These are phyloP conservation scores for Hydrozoanthus tunicans DNA, from an alignment of 64 coral and sea anemone genomes.

Conservation along the genomic window DNA sequence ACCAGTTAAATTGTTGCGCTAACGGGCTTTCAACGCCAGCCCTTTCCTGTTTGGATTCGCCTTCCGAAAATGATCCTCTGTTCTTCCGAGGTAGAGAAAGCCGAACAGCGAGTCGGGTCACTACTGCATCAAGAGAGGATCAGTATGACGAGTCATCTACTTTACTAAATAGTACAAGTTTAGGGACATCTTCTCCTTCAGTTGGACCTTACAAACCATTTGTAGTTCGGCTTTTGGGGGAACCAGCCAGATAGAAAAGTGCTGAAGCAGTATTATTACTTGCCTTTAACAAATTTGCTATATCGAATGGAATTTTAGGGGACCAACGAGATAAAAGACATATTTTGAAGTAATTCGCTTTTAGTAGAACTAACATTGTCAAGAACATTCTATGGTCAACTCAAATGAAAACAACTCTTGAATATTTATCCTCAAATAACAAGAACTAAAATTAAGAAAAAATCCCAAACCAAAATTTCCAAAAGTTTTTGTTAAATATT, in stretches of 20 bases:
- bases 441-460: too few species aligned
- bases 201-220: constrained; percentile 36
- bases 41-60: neutral
- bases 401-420: too few species aligned
- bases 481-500: too few species aligned
- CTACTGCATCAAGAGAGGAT: neutral
- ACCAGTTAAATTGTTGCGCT: constrained; percentile 35
- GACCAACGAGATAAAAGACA: too few species aligned
- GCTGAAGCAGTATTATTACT: too few species aligned
- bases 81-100: constrained; percentile 4
- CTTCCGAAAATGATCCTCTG: constrained; percentile 20
- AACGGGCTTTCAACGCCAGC: neutral
- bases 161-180: neutral
- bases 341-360: too few species aligned
- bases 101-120: constrained; percentile 32
- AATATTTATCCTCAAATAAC: too few species aligned
- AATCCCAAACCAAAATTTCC: too few species aligned
- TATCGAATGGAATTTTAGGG: too few species aligned
- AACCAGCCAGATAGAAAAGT: constrained; percentile 40
- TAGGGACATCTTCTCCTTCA: constrained; percentile 24
- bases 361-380: too few species aligned
- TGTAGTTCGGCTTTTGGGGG: constrained; percentile 55
- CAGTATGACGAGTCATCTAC: neutral
- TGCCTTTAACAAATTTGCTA: too few species aligned
- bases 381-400: too few species aligned